Base-by-base conservation (phyloP, 2,797 vertebrate species). In the Emys orbicularis region DNA sequence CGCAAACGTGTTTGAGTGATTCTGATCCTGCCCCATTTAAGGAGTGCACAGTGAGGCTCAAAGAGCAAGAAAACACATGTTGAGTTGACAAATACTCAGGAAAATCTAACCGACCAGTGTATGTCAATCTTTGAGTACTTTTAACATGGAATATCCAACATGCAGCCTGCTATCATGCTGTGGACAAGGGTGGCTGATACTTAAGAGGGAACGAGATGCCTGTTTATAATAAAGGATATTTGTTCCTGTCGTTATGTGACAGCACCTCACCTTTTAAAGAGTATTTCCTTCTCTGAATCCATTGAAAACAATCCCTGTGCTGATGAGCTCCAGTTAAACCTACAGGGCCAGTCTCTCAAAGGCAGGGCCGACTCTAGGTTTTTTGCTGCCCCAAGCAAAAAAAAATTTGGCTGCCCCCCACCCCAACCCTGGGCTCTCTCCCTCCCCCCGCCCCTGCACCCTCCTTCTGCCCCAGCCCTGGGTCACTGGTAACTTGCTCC, bases 181-280 rank as follows among this genome's bases (percentile, higher is more conserved):
- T 53, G 94, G 50, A 79, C 19, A 7, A 8, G 21, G n/a, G 37
- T 79, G 86, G 77, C 53, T 87, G 31, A 34, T 52, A n/a, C 31
- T 87, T 95, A 65, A 34, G 82, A 82, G 52, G 16, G 68, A 85
- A 92, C 19, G 86, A 89, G 53, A n/a, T 53, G 41, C 37, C 76
- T 89, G 79, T 53, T 89, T 65, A 34, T 11, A 79, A 37, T 65
- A 50, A 15, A 44, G 57, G 81, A 65, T 95, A 11, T 72, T 94
- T 89, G 10, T 87, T 88, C 76, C 86, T 94, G 61, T 19, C 18
- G 85, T 4, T 49, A 34, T 81, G 50, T 89, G 88, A 93, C 57
- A 91, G n/a, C 10, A 87, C 92, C 68, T 59, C 94, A 29, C 72
- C 91, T 94, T 37, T 4, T 59, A 83, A 89, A 90, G 76, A 79